A percentile compares a stretch with the other conserved stretches of the same genome.
Evolutionary conservation across 2,113 vertebrate species (phyloP).

Genomic region (Castor canadensis): DNA sequence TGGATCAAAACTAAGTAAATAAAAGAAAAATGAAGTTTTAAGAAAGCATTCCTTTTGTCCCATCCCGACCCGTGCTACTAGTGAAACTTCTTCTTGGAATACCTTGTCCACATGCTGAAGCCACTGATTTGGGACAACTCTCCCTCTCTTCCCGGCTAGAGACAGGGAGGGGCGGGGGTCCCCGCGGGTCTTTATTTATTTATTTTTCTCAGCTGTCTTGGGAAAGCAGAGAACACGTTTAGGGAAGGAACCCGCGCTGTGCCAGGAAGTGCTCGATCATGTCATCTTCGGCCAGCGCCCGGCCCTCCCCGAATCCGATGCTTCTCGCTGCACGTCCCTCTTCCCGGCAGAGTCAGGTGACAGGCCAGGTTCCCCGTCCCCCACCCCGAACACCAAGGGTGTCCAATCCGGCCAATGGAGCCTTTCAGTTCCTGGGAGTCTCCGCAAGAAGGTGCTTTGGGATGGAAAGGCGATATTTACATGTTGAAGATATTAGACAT

Average conservation of each 20-base stretch:
- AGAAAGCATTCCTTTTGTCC: not conserved
- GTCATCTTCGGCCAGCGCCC: not conserved
- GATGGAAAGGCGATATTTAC: not conserved
- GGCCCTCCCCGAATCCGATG: not conserved
- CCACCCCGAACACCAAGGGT: not conserved
- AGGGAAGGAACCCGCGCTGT: not conserved
- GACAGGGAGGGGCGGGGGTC: not conserved
- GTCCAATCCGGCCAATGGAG: rapidly evolving
- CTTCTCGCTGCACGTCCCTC: slow-evolving; percentile 19
- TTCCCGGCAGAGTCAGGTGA: not conserved
- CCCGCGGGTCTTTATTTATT: not conserved
- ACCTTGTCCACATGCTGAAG: not conserved
- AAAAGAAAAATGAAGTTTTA: too few relatives aligned
- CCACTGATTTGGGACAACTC: not conserved
- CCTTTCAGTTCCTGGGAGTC: not conserved
- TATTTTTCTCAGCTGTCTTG: not conserved
- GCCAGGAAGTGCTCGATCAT: slow-evolving; percentile 19
- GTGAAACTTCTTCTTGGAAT: not conserved
- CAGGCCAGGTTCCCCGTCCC: not conserved
- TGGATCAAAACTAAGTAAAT: too few relatives aligned
- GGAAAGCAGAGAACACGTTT: not conserved
- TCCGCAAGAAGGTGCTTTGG: not conserved
- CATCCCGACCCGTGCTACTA: not conserved
- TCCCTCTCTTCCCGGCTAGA: not conserved
- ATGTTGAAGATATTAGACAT: not conserved